phyloP scores from a whole-genome alignment of 2,113 vertebrate genomes.

The Clupea harengus region DNA sequence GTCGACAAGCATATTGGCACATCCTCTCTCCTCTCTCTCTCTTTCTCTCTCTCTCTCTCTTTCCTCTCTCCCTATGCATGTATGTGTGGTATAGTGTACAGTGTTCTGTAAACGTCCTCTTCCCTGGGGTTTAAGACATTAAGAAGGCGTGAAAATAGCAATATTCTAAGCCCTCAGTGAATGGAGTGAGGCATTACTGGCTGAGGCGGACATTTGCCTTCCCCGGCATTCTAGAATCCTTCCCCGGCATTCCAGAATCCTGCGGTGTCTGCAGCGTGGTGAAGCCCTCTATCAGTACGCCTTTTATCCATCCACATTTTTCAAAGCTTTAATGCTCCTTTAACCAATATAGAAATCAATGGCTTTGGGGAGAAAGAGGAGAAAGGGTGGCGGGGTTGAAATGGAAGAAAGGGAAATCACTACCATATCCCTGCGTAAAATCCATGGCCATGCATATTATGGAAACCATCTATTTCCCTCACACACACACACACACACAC shows the following conservation, averaged over 20 bases:
- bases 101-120: conserved; percentile 49
- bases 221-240: too few species aligned
- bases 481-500: background rate
- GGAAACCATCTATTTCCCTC: conserved; percentile 19
- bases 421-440: conserved; percentile 55
- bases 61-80: background rate
- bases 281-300: conserved; percentile 60
- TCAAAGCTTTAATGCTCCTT: conserved; percentile 54
- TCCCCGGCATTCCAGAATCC: conserved; percentile 64
- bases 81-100: conserved; percentile 46
- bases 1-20: background rate
- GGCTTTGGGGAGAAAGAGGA: conserved; percentile 55
- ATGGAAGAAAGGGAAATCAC: conserved; percentile 42
- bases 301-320: conserved; percentile 64
- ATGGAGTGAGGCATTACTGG: conserved; percentile 66
- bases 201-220: conserved; percentile 53
- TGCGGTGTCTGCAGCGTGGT: conserved; percentile 52
- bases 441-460: conserved; percentile 66
- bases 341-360: conserved; percentile 54
- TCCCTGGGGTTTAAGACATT: conserved; percentile 64
- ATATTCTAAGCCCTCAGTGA: conserved; percentile 65
- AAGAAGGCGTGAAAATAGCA: conserved; percentile 70
- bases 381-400: conserved; percentile 44
- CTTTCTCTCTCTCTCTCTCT: background rate
- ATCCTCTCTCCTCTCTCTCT: background rate